phyloP scores from a whole-genome alignment of 1,140 invertebrate genomes.

The Tetranychus urticae region DNA sequence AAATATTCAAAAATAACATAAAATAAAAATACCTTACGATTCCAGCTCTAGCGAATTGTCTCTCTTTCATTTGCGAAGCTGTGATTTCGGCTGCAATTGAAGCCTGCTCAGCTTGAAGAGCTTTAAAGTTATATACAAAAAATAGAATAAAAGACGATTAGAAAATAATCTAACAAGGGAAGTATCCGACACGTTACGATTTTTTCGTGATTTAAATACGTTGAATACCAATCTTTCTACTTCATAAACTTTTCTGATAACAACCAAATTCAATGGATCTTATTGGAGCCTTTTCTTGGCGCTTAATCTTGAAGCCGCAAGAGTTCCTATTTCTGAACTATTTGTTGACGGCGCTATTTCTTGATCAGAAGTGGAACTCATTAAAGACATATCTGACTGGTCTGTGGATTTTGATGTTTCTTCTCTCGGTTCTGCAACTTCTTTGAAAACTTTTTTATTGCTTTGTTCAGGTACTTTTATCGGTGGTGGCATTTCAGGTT shows the following conservation, averaged over 20 bases:
- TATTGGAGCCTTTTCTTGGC: too few species aligned
- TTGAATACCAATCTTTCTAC: too few species aligned
- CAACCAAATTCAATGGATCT: too few species aligned
- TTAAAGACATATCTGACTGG: conserved; percentile 15
- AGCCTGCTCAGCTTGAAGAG: conserved; percentile 18
- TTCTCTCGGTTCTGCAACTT: too few species aligned
- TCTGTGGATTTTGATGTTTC: conserved; percentile 35
- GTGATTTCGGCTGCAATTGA: conserved; percentile 26
- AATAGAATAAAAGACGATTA: conserved; percentile 37
- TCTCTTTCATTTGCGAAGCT: conserved; percentile 2
- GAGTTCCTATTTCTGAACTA: too few species aligned
- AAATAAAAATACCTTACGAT: background rate
- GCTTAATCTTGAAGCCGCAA: too few species aligned
- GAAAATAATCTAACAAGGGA: conserved; percentile 5
- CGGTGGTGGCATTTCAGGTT: too few species aligned
- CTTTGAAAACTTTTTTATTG: too few species aligned
- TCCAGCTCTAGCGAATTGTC: background rate
- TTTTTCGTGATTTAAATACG: too few species aligned
- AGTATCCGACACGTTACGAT: background rate
- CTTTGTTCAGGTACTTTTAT: too few species aligned
- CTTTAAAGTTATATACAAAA: conserved; percentile 70
- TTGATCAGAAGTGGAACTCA: background rate
- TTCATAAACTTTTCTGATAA: too few species aligned
- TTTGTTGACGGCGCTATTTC: background rate
- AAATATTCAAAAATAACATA: background rate